Evolutionary conservation across 23 tunicate genomes (phyloP).

Genomic region (Ascidia mentula): DNA sequence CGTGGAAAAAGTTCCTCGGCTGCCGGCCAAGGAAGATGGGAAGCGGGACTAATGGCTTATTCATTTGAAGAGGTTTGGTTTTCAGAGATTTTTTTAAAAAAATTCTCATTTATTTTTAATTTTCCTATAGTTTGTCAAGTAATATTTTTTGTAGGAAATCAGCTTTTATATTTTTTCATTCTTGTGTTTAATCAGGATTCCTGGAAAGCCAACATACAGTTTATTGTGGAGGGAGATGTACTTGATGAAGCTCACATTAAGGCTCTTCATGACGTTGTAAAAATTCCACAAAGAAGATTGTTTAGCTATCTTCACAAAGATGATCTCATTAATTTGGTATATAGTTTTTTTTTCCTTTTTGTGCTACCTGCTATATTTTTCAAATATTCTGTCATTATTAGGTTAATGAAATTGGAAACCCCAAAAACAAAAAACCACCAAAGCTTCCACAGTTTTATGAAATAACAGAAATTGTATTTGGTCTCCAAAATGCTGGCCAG

Average conservation of each 20-base stretch:
- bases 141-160: not conserved
- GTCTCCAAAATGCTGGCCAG: constrained; percentile 51
- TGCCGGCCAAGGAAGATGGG: constrained; percentile 83
- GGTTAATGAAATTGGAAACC: constrained; percentile 87
- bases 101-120: not conserved
- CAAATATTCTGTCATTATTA: not conserved
- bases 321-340: constrained; percentile 76
- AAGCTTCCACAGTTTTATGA: constrained; percentile 76
- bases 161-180: not conserved
- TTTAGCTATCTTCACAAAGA: constrained; percentile 72
- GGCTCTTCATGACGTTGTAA: constrained; percentile 60
- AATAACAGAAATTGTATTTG: constrained; percentile 59
- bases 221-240: constrained; percentile 66
- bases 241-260: constrained; percentile 73
- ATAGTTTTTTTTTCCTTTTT: not conserved
- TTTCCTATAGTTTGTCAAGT: not conserved
- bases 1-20: constrained; percentile 65
- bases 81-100: no score
- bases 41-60: constrained; percentile 53
- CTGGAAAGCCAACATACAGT: constrained; percentile 72
- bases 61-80: constrained; percentile 81
- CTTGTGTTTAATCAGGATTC: constrained; percentile 55
- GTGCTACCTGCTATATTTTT: no score
- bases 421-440: constrained; percentile 66
- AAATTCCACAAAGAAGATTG: constrained; percentile 69